A percentile compares a stretch with the other conserved stretches of the same genome.
These are phyloP conservation scores for Cryptoprocta ferox DNA, from an alignment of 2,797 vertebrate species.

Conservation along the genomic window DNA sequence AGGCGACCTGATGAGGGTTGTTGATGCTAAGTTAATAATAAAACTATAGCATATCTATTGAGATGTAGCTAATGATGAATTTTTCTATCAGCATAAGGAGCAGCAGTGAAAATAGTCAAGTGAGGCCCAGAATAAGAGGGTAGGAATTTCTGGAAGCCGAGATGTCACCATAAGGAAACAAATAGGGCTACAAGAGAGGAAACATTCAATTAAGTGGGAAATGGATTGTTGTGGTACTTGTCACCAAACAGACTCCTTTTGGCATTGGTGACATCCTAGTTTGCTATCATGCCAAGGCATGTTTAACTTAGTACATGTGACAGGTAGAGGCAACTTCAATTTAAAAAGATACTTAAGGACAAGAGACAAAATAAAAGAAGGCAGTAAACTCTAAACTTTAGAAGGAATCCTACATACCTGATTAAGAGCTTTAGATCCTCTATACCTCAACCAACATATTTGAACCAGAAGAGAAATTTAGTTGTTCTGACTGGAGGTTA, in stretches of 20 bases:
- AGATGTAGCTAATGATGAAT: neutral
- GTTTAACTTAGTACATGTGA: neutral
- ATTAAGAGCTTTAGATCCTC: neutral
- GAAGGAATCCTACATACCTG: neutral
- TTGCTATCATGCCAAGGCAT: neutral
- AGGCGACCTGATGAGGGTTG: neutral
- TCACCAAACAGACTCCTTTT: neutral
- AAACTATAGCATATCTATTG: neutral
- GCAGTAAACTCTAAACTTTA: neutral
- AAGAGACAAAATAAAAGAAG: slow-evolving; percentile 12
- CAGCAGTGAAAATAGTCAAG: neutral
- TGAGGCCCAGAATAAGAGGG: neutral
- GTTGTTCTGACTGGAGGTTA: neutral
- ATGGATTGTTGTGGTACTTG: neutral
- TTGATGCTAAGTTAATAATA: neutral
- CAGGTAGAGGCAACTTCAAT: neutral
- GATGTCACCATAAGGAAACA: neutral
- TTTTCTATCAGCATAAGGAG: neutral
- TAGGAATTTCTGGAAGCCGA: neutral
- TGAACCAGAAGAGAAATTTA: neutral
- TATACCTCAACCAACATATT: neutral
- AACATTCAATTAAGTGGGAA: neutral
- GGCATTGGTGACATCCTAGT: neutral
- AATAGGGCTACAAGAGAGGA: neutral
- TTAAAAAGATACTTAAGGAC: neutral